Evolutionary conservation across 2,797 vertebrate species (phyloP), one percentile per base, ranked within the genome.

Genomic region (Spea hammondii): DNA sequence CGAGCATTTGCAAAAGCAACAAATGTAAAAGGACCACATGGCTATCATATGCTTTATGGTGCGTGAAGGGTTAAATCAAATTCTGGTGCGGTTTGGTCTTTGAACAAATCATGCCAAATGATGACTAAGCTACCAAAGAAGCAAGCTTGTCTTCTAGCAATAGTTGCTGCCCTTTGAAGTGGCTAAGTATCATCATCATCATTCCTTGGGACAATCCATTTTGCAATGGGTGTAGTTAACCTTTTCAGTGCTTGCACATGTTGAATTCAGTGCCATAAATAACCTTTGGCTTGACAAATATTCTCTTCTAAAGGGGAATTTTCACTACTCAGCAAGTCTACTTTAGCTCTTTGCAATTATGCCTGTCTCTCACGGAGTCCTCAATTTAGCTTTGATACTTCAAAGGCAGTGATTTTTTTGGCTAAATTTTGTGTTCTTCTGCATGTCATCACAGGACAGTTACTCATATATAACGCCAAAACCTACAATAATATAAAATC

Each of bases 41-140:
- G 10, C 60, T 45, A 54, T 51, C 60, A 74, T 65, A 48, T 14
- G 51, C 51, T 65, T 74, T 48, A 32, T 48, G 72, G 64, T 14
- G 47, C 46, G 45, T 71, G 59, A 79, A 54, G 65, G 48, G 48
- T 11, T 72, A 60, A 60, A 48, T 5, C 14, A 12, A 5, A 57
- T 45, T 46, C 11, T 8, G 8, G 4, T 8, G 8, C 54, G 70
- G 70, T 32, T n/a, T 45, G 2, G 13, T 1, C 32, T 64, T 9
- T n/a, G 45, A 74, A 44, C 12, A 72, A 59, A 59, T 67, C 55
- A 13, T 47, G 78, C 65, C 71, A 76, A 69, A n/a, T 14, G 45
- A 66, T 76, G 68, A 80, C 73, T 80, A 8, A 5, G 62, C 57
- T 32, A 59, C 48, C 65, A 59, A 76, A 59, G 73, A 71, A 80